Percentiles rank a stretch among this genome's conserved stretches.
phyloP scores from a whole-genome alignment of 2,113 vertebrate species.

The Silurus glanis region DNA sequence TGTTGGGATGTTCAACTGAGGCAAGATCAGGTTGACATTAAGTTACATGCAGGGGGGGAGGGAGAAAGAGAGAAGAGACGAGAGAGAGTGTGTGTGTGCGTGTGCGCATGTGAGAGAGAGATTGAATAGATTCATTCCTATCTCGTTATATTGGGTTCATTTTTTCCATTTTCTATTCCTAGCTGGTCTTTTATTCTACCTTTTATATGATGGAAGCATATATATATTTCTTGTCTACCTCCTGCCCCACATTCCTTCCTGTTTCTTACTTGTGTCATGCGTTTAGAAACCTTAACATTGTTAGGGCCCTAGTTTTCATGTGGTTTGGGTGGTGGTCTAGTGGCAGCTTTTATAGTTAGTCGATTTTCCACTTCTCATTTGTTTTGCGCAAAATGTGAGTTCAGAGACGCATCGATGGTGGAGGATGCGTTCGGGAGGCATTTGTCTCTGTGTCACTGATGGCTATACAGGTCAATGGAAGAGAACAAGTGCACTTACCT shows the following conservation, averaged over 20 bases:
- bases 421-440: conserved; percentile 44
- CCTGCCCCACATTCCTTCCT: background rate
- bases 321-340: background rate
- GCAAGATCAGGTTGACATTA: conserved; percentile 52
- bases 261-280: background rate
- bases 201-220: background rate
- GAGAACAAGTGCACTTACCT: conserved; percentile 57
- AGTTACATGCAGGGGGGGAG: background rate
- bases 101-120: background rate
- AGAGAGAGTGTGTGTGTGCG: background rate
- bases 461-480: conserved; percentile 34
- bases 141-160: background rate
- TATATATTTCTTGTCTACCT: background rate
- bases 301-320: conserved; percentile 5
- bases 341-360: conserved; percentile 41
- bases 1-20: conserved; percentile 54
- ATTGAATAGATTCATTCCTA: conserved; percentile 36
- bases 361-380: conserved; percentile 45
- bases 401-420: conserved; percentile 42
- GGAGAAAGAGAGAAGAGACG: conserved; percentile 1
- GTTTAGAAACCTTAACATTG: background rate
- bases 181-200: background rate
- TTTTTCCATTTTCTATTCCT: background rate
- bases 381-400: conserved; percentile 55
- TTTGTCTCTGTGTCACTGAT: conserved; percentile 56